These are phyloP conservation scores for Carpatolechia fugitivella DNA, from an alignment of 2,888 invertebrate species.

Conservation along the genomic window DNA sequence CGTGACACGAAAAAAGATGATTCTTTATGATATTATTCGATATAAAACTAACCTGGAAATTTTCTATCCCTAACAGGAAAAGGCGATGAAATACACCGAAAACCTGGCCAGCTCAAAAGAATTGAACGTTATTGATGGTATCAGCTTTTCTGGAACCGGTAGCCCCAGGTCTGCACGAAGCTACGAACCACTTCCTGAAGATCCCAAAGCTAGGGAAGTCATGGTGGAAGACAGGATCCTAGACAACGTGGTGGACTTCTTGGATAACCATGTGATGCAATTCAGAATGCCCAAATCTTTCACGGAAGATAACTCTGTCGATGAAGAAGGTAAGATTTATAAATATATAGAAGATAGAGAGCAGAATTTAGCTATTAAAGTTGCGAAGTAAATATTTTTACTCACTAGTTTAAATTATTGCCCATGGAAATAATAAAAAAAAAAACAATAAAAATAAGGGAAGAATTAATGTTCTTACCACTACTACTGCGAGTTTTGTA, in stretches of 20 bases:
- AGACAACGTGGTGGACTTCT: conserved; percentile 69
- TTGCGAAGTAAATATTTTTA: too few relatives aligned
- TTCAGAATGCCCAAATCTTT: conserved; percentile 70
- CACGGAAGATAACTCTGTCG: conserved; percentile 65
- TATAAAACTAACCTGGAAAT: not conserved
- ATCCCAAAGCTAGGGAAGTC: conserved; percentile 63
- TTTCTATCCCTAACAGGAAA: conserved; percentile 50
- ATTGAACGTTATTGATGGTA: conserved; percentile 58
- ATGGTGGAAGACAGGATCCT: conserved; percentile 68
- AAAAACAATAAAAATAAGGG: too few relatives aligned
- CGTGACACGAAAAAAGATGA: too few relatives aligned
- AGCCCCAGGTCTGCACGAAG: conserved; percentile 66
- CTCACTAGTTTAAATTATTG: too few relatives aligned
- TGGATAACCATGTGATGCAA: conserved; percentile 65
- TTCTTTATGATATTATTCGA: too few relatives aligned
- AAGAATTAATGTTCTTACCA: too few relatives aligned
- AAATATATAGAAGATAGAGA: too few relatives aligned
- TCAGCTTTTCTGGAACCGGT: conserved; percentile 63
- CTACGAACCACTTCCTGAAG: conserved; percentile 64
- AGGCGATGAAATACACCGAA: conserved; percentile 70
- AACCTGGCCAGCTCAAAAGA: conserved; percentile 68
- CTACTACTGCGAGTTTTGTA: too few relatives aligned
- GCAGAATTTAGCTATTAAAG: too few relatives aligned
- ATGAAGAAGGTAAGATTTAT: conserved; percentile 62
- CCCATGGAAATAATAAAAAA: too few relatives aligned